Base-by-base conservation (phyloP, 2,888 invertebrate species). In the Erynnis tages region DNA sequence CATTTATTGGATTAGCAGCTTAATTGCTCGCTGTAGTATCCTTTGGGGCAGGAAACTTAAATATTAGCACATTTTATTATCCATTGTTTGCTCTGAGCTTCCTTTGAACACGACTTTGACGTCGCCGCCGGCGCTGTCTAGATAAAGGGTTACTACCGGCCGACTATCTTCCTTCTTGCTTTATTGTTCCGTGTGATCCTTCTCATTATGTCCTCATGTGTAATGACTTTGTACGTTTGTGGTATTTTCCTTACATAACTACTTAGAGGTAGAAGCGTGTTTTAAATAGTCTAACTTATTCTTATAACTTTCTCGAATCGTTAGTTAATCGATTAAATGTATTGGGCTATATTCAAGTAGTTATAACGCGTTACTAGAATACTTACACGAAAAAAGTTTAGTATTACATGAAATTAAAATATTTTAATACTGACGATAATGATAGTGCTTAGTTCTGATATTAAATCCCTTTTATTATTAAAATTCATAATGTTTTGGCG, bases 11-110 rank as follows among this genome's bases (percentile, higher is more conserved):
- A 57, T 61, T 54, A 53, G 32, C 25, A 63, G 61, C 65, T 67
- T 73, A 73, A 74, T 73, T 70, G 63, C 62, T 60, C 66, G 63
- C 69, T 59, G 67, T 65, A 70, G 66, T 69, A 65, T 66, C 64
- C 70, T 56, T 67, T 73, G 73, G 73, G 76, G 76, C 74, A 74
- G 71, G 69, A 66, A 78, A 73, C 69, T 73, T 69, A 79, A 84
- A 85, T 84, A 81, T 85, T 84, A 75, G 79, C 76, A 72, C 71
- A 72, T 75, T 81, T 82, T 82, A 83, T 79, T 75, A 80, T 67
- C 63, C 67, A 43, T 55, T 79, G 82, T 83, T 82, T 79, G 72
- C 65, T 54, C 60, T 58, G 59, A 65, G 71, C 73, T 75, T 77
- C 76, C 83, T 85, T 79, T 81, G 76, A 79, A 60, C 56, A 57